Evolutionary conservation across 2,888 invertebrate genomes (phyloP), one percentile per base, ranked within the genome.

Genomic region (Cryptophagus acutangulus): DNA sequence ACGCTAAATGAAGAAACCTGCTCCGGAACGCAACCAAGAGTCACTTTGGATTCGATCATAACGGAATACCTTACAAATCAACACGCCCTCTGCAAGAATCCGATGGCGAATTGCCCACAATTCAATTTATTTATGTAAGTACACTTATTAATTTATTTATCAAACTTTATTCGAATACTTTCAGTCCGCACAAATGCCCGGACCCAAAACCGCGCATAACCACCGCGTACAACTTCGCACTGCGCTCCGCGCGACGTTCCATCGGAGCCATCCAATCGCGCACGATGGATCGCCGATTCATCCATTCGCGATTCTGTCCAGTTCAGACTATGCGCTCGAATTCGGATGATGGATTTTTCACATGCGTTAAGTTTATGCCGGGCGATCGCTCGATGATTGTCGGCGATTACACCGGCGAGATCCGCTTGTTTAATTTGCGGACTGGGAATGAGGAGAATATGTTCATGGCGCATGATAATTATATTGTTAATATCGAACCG

Each of bases 11-110:
- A 63, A 1, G 26, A 36, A 3, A 36, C 51, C 6, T 41, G 49
- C 4, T 33, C 48, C 1, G 69, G 66, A 31, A 62, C 63, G 36
- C 58, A 57, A 34, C 68, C 70, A 4, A 65, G 77, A 4, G 80
- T 84, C 39, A 85, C 87, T 0, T 73, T 97, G 15, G 89, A 93
- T 67, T 86, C 87, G 29, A 95, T 99, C 60, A 90, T 97, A 49
- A 94, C 91, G 0, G 95, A 96, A 69, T 97, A 96, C 72, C 76
- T 97, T 37, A 87, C 93, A 56, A 93, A 94, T 72, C 97, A 99
- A 69, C 99, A 99, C 72, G 87, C 95, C n/a, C 73, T 92, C 4
- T 99, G 99, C 74, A 90, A 89, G 71, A 93, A 96, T 71, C 99
- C 99, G 0, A 93, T 99, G 73, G 88, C 90, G 18, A 95, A 94